Conservation (phyloP, 2,888 invertebrate genomes). For the Syrphus vitripennis region DNA sequence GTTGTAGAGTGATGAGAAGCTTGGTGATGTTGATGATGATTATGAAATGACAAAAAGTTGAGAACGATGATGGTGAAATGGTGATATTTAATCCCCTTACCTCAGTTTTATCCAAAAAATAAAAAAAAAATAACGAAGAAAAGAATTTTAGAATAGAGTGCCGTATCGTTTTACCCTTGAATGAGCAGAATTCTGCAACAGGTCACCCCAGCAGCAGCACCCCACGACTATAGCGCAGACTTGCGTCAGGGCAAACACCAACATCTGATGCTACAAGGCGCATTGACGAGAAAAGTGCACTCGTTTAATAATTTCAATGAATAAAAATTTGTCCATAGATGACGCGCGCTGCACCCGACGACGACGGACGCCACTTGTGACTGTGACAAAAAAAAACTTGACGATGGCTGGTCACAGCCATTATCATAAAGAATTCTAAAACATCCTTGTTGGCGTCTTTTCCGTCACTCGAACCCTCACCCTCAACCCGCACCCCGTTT, state of each 20-base stretch:
- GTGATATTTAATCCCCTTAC: constrained; percentile 2
- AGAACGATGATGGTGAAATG: constrained; percentile 34
- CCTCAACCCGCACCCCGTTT: no score
- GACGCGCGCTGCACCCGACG: no score
- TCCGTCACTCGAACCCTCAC: not conserved
- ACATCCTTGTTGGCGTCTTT: not conserved
- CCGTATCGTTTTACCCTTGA: constrained; percentile 27
- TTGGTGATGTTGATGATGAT: constrained; percentile 5
- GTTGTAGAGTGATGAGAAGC: not conserved
- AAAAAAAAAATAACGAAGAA: not conserved
- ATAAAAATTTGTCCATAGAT: constrained; percentile 43
- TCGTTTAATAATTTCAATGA: constrained; percentile 19
- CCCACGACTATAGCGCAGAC: not conserved
- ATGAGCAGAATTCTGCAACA: constrained; percentile 36
- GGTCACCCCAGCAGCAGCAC: constrained; percentile 19
- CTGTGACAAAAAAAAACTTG: not conserved
- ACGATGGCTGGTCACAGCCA: not conserved
- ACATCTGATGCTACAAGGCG: not conserved
- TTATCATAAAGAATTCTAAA: constrained; percentile 26
- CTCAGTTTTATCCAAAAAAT: not conserved
- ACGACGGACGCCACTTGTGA: not conserved
- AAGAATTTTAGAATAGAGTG: no score
- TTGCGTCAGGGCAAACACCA: not conserved
- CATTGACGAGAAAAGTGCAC: constrained; percentile 35
- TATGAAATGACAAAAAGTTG: constrained; percentile 28